Evolutionary conservation across 2,888 invertebrate species (phyloP).

Genomic region (Choreutis nemorana): DNA sequence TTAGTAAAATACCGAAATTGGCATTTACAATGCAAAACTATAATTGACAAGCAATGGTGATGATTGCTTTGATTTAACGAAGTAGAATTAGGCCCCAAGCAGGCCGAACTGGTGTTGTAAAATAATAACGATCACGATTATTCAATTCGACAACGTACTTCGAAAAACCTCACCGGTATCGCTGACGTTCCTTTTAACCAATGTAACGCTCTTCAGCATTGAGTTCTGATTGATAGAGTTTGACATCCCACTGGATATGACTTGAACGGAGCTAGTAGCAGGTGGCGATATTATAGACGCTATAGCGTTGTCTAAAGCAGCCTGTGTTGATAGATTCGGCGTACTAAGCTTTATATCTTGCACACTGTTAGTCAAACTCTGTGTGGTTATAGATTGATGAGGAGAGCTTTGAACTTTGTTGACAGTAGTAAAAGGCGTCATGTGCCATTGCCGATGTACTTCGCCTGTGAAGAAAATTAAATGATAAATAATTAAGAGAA

Average conservation of each 20-base stretch:
- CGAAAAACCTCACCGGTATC: slow-evolving; percentile 50
- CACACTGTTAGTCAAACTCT: slow-evolving; percentile 45
- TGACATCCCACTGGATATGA: slow-evolving; percentile 46
- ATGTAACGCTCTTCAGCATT: slow-evolving; percentile 47
- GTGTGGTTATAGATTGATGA: slow-evolving; percentile 29
- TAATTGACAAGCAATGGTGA: slow-evolving; percentile 2
- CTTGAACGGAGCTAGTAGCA: slow-evolving; percentile 32
- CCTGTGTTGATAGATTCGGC: slow-evolving; percentile 35
- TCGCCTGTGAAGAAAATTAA: slow-evolving; percentile 26
- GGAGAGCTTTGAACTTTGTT: slow-evolving; percentile 32
- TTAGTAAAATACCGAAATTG: no score
- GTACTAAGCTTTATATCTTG: slow-evolving; percentile 48
- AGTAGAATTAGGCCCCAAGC: no score
- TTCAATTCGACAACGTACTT: no score
- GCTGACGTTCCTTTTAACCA: slow-evolving; percentile 44
- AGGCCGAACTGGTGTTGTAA: no score
- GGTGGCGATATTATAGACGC: slow-evolving; percentile 54
- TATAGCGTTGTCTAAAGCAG: slow-evolving; percentile 47
- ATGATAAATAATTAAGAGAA: not conserved
- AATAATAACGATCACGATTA: no score
- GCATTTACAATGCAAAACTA: no score
- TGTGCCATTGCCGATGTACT: slow-evolving; percentile 50
- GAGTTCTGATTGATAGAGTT: slow-evolving; percentile 23
- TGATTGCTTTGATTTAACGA: not conserved
- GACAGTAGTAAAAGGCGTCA: slow-evolving; percentile 35